Evolutionary conservation across 2,888 invertebrate species (phyloP), one percentile per base, ranked within the genome.

Genomic region (Sesia apiformis): DNA sequence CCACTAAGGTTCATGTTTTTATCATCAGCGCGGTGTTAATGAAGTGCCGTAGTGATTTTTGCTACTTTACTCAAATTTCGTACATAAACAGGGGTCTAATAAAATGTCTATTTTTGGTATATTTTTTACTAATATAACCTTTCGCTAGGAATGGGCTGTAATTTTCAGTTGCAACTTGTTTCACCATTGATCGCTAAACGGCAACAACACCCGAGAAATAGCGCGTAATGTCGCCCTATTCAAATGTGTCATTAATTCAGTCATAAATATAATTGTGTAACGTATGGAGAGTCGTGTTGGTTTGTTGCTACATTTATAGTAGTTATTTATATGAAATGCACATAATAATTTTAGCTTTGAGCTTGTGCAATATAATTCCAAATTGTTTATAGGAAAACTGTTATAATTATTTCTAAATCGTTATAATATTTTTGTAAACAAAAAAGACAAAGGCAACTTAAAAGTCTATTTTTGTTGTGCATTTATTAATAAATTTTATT

Each of bases 351-450:
- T 84, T 86, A 83, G 82, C 86, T 84, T 81, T 77, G 79, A 85
- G 84, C 86, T 87, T 78, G 88, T 88, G 88, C 85, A 84, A 86
- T 84, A 84, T 78, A 84, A 86, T 86, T 87, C 87, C 87, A 88
- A 87, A 87, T 86, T 87, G 76, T 85, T 84, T 84, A 77, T 83
- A 78, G 73, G 53, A 71, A 73, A 81, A 80, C 70, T 84, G 81
- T 85, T 86, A 78, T 81, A 72, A 78, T 87, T 82, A 85, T 85
- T 86, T 87, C 86, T 80, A 86, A 87, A 87, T 86, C 86, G 82
- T 87, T 87, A 84, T 81, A 83, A 80, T 86, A 86, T 87, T 84
- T 87, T 85, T 86, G 72, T 84, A 84, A 83, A 76, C 78, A 62
- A 81, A 85, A 87, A 88, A 88, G 88, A 88, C 88, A 84, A 81